Conservation (phyloP, 35 echinoderm and acorn worm species). For the Apostichopus japonicus region DNA sequence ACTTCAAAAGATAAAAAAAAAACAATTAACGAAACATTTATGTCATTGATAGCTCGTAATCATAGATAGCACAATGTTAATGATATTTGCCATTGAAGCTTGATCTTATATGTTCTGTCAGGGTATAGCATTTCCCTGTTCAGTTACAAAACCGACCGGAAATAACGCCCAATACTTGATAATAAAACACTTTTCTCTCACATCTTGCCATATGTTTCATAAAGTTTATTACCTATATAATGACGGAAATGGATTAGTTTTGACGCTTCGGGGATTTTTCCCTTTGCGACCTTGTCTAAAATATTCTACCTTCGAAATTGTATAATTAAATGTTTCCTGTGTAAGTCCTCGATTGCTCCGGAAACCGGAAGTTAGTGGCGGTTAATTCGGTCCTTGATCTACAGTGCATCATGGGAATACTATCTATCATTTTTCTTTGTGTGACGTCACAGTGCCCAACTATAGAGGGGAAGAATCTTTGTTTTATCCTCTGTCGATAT, state of each 20-base stretch:
- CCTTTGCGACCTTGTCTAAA: not conserved
- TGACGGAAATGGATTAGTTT: not conserved
- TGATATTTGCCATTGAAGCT: too few relatives aligned
- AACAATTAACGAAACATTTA: too few relatives aligned
- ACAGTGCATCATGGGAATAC: slow-evolving; percentile 32
- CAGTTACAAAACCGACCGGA: not conserved
- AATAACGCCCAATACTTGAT: not conserved
- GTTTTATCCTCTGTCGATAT: not conserved
- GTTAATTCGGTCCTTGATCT: slow-evolving; percentile 7
- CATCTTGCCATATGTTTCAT: not conserved
- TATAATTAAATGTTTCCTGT: not conserved
- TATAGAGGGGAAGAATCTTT: slow-evolving; percentile 14
- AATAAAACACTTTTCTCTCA: not conserved
- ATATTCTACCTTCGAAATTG: not conserved
- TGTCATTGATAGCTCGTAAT: too few relatives aligned
- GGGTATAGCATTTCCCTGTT: too few relatives aligned
- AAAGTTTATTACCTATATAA: not conserved
- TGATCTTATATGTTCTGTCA: too few relatives aligned
- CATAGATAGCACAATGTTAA: too few relatives aligned
- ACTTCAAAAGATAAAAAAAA: too few relatives aligned
- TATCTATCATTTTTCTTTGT: not conserved
- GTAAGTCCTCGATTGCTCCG: not conserved
- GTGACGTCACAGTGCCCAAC: slow-evolving; percentile 12
- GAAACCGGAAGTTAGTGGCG: slow-evolving; percentile 18
- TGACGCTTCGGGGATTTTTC: not conserved